These are phyloP conservation scores for Amblyopsis rosae DNA, from an alignment of 2,113 vertebrate species.

Conservation along the genomic window DNA sequence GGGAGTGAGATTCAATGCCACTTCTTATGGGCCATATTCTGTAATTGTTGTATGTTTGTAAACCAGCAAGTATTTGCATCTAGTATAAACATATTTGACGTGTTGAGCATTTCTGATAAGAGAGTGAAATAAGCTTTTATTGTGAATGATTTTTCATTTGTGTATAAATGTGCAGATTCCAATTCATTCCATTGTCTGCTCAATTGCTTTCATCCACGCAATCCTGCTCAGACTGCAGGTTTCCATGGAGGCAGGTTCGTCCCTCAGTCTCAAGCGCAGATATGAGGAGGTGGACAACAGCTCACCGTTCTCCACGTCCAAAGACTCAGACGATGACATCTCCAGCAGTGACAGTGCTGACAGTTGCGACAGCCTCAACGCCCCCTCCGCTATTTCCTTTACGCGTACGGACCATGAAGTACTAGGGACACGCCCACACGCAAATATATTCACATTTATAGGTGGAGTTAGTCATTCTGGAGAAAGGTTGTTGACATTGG, in stretches of 20 bases:
- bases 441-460: not conserved
- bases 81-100: too few relatives aligned
- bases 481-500: too few relatives aligned
- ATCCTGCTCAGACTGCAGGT: constrained; percentile 58
- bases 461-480: too few relatives aligned
- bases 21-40: not conserved
- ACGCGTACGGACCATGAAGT: constrained; percentile 81
- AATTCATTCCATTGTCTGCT: not conserved
- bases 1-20: not conserved
- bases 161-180: not conserved
- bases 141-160: not conserved
- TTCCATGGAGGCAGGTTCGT: constrained; percentile 85
- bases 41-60: not conserved
- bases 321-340: constrained; percentile 92
- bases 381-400: constrained; percentile 81
- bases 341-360: constrained; percentile 96
- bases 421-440: not conserved
- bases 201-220: not conserved
- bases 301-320: constrained; percentile 84
- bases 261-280: constrained; percentile 87
- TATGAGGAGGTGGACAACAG: constrained; percentile 89
- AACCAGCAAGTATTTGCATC: not conserved
- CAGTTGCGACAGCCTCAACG: constrained; percentile 96
- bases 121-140: not conserved
- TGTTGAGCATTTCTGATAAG: too few relatives aligned